Evolutionary conservation across 2,113 vertebrate species (phyloP).

Genomic region (Diadophis punctatus): DNA sequence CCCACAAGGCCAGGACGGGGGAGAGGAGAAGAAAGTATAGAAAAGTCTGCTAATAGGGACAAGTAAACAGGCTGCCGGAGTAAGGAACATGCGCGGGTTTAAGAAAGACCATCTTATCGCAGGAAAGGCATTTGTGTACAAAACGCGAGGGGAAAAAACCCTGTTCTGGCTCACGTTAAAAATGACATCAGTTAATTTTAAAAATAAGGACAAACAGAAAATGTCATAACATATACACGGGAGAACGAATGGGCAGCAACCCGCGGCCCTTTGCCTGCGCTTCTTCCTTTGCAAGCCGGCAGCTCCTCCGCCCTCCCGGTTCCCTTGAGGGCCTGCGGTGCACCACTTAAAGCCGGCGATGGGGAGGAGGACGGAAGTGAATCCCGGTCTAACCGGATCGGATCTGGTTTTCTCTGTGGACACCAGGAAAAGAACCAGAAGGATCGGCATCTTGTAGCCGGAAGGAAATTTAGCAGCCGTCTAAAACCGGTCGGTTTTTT

Average conservation of each 20-base stretch:
- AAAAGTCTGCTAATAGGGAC: slow-evolving; percentile 33
- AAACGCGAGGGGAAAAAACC: slow-evolving; percentile 54
- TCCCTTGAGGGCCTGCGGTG: background rate
- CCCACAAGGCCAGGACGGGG: background rate
- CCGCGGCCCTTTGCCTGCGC: background rate
- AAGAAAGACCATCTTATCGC: slow-evolving; percentile 77
- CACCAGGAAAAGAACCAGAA: background rate
- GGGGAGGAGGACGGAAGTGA: background rate
- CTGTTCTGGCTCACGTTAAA: slow-evolving; percentile 75
- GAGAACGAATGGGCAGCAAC: slow-evolving; percentile 27
- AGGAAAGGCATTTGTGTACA: slow-evolving; percentile 72
- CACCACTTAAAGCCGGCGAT: background rate
- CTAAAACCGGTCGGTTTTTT: background rate
- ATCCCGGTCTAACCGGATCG: background rate
- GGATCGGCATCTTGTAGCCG: background rate
- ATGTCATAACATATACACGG: slow-evolving; percentile 66
- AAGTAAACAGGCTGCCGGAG: slow-evolving; percentile 47
- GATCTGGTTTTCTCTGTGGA: background rate
- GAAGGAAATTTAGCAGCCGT: background rate
- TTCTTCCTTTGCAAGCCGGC: background rate
- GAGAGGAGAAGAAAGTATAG: slow-evolving; percentile 59
- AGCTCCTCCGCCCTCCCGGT: background rate
- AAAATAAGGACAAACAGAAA: slow-evolving; percentile 75
- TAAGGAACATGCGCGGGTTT: slow-evolving; percentile 56
- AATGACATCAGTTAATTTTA: slow-evolving; percentile 76